These are phyloP conservation scores for Lacerta viridis DNA, from an alignment of 2,797 vertebrate genomes.

Conservation along the genomic window DNA sequence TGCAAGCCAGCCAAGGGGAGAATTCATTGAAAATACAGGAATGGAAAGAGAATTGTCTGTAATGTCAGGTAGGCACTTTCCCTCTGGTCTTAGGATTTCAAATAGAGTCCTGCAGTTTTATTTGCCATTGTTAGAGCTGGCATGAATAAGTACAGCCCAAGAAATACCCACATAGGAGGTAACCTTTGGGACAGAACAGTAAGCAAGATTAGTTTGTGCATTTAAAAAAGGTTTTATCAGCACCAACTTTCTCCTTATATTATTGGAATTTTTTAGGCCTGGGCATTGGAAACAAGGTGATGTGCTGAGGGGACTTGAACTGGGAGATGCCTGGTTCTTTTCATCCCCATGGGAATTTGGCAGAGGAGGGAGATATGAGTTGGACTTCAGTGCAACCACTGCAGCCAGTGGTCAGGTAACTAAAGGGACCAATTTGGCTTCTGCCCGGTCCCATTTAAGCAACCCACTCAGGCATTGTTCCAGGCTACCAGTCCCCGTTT, in stretches of 20 bases:
- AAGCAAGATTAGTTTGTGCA: slow-evolving; percentile 36
- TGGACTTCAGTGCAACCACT: not conserved
- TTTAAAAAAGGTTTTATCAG: slow-evolving; percentile 49
- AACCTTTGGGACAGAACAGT: slow-evolving; percentile 17
- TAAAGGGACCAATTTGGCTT: not conserved
- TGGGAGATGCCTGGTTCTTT: not conserved
- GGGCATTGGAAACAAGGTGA: not conserved
- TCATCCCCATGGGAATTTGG: not conserved
- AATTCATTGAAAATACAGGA: slow-evolving; percentile 28
- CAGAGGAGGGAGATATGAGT: not conserved
- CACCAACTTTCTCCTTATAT: not conserved
- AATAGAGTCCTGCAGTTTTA: slow-evolving; percentile 35
- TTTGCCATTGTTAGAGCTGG: slow-evolving; percentile 30
- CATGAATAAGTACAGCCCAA: slow-evolving; percentile 47
- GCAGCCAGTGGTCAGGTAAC: not conserved
- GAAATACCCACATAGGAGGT: not conserved
- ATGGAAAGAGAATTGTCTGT: slow-evolving; percentile 31
- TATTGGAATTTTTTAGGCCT: not conserved
- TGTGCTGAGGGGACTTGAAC: not conserved
- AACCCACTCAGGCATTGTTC: not conserved
- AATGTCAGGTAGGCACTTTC: not conserved
- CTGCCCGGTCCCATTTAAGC: not conserved
- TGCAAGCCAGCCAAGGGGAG: slow-evolving; percentile 28
- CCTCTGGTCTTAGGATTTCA: slow-evolving; percentile 33
- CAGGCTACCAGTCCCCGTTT: not conserved